A percentile compares a stretch with the other conserved stretches of the same genome.
phyloP scores from a whole-genome alignment of 1,140 invertebrate species.

The Lepidostoma basale region DNA sequence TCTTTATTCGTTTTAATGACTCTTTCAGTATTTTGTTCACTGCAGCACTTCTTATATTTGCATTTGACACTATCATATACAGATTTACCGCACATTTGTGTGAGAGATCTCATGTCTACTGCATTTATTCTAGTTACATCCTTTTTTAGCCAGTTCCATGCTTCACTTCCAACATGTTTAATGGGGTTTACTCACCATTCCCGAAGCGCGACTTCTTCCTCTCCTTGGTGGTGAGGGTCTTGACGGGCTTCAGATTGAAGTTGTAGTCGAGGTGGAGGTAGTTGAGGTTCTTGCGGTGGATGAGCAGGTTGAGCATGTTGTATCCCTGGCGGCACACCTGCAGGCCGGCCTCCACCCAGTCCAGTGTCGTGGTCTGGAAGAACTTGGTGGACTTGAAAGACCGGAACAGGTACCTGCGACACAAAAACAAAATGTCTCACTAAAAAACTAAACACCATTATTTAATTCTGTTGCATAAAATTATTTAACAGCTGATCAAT shows the following conservation, averaged over 20 bases:
- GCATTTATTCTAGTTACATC: too few species aligned
- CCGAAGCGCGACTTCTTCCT: slow-evolving; percentile 99
- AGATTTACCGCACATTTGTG: too few species aligned
- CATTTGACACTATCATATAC: too few species aligned
- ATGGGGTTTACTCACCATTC: slow-evolving; percentile 82
- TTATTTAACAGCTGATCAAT: too few species aligned
- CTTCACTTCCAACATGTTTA: not conserved
- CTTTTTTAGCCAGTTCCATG: not conserved
- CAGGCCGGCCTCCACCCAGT: slow-evolving; percentile 99
- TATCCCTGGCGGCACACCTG: slow-evolving; percentile 99
- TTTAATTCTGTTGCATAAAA: too few species aligned
- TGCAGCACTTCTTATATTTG: too few species aligned
- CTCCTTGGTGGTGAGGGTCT: slow-evolving; percentile 98
- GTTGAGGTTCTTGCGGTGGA: slow-evolving; percentile 99
- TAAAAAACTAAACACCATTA: not conserved
- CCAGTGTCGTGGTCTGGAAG: slow-evolving; percentile 98
- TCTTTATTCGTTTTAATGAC: too few species aligned
- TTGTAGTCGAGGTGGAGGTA: slow-evolving; percentile 99
- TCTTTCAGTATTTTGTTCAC: too few species aligned
- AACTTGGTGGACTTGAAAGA: slow-evolving; percentile 99
- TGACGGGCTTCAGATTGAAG: slow-evolving; percentile 99
- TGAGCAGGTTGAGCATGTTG: slow-evolving; percentile 99
- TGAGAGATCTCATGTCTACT: too few species aligned
- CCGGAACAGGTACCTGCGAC: slow-evolving; percentile 84
- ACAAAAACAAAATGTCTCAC: not conserved